Conservation (phyloP, 2,888 invertebrate genomes). For the Drosophila subquinaria region DNA sequence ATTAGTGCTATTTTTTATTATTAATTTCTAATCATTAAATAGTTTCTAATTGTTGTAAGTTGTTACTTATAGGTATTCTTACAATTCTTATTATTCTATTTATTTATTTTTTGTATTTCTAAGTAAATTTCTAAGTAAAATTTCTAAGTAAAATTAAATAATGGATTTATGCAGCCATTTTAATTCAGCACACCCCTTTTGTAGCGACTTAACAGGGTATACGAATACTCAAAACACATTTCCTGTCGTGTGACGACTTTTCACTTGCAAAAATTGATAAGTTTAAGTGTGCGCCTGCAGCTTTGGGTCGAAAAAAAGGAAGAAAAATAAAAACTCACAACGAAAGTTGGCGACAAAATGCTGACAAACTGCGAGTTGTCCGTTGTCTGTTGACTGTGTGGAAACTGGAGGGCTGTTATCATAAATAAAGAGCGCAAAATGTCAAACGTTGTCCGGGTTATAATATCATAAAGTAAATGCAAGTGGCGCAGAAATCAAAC, state of each 20-base stretch:
- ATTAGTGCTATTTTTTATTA: background rate
- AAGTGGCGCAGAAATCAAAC: slow-evolving; percentile 80
- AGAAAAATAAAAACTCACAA: slow-evolving; percentile 31
- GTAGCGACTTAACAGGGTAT: slow-evolving; percentile 1
- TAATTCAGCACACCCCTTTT: background rate
- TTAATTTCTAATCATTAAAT: background rate
- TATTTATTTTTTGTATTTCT: background rate
- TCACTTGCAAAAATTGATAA: slow-evolving; percentile 44
- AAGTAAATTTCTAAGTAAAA: background rate
- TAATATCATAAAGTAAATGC: slow-evolving; percentile 80
- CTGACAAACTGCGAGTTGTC: slow-evolving; percentile 69
- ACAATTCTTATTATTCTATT: background rate
- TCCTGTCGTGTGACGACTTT: slow-evolving; percentile 53
- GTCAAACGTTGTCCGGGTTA: slow-evolving; percentile 69
- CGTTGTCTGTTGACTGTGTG: slow-evolving; percentile 26
- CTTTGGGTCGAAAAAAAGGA: slow-evolving; percentile 58
- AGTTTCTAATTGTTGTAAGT: background rate
- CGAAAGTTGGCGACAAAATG: slow-evolving; percentile 71
- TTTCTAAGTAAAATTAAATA: too few relatives aligned
- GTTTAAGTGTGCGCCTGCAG: slow-evolving; percentile 58
- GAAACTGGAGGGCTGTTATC: slow-evolving; percentile 66
- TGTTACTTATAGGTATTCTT: background rate
- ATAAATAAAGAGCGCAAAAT: slow-evolving; percentile 75
- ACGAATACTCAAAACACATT: slow-evolving; percentile 60
- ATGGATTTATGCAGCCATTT: background rate